A percentile compares a stretch with the other conserved stretches of the same genome.
Conservation (phyloP, 2,888 invertebrate genomes). For the Stratiomys singularior region DNA sequence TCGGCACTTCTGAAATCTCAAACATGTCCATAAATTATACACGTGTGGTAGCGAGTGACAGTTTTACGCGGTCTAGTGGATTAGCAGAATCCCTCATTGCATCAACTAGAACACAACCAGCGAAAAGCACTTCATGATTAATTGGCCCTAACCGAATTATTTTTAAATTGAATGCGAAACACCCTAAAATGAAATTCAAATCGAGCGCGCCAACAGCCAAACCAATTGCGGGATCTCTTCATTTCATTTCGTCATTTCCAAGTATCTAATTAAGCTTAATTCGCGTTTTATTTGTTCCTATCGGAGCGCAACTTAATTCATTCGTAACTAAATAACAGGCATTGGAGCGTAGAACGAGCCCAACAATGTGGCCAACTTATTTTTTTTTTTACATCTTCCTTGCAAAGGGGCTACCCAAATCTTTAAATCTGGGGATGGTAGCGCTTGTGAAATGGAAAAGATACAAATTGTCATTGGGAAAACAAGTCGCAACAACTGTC, state of each 20-base stretch:
- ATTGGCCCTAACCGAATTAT: slow-evolving; percentile 29
- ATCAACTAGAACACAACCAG: slow-evolving; percentile 21
- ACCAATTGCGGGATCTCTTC: neutral
- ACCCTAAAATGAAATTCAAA: slow-evolving; percentile 22
- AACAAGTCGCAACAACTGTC: slow-evolving; percentile 33
- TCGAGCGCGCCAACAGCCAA: slow-evolving; percentile 9
- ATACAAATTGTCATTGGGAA: slow-evolving; percentile 20
- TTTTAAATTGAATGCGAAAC: slow-evolving; percentile 34
- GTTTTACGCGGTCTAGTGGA: slow-evolving; percentile 42
- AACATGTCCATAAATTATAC: slow-evolving; percentile 38
- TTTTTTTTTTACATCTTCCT: neutral
- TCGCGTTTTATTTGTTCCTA: neutral
- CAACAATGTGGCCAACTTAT: neutral
- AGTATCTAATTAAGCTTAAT: slow-evolving; percentile 26
- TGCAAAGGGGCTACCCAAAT: neutral
- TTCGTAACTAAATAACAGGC: neutral
- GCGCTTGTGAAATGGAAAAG: neutral
- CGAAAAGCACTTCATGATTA: slow-evolving; percentile 28
- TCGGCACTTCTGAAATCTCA: slow-evolving; percentile 26
- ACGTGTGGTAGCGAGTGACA: slow-evolving; percentile 46
- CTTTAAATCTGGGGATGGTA: neutral
- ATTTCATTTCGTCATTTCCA: neutral
- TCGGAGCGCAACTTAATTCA: neutral
- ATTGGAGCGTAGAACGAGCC: neutral
- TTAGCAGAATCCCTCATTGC: slow-evolving; percentile 29